Base-by-base conservation (phyloP, 2,797 vertebrate species). In the Cossypha polioptera region DNA sequence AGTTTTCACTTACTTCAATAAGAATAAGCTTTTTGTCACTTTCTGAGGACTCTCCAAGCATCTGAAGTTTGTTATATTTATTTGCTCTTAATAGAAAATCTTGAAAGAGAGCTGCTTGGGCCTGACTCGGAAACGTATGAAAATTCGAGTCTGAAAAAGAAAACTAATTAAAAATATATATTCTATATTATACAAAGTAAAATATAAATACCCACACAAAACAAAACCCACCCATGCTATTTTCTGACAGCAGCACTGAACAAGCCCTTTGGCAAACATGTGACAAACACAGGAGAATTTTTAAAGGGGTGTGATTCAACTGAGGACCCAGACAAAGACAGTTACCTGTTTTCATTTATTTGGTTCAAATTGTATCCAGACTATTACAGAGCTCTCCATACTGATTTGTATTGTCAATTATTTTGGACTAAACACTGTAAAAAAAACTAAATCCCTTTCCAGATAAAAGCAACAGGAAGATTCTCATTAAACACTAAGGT, bases 71-170 rank as follows among this genome's bases (percentile, higher is more conserved):
- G 95, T 96, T 98, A 96, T 99, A 99, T 72, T 99, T 99, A 97
- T 99, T 99, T 86, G 99, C 99, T 97, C 99, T 98, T 89, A 99
- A 97, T 1, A 99, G 97, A 97, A 99, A 99, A 83, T 99, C 99
- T 95, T 99, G 98, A 97, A 99, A 99, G 90, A 98, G 92, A 86
- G 91, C 66, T 43, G 98, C 86, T 97, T 99, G 99, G 77, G 98
- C 98, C 95, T 98, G 98, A 96, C 94, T 98, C 4, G 97, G 95
- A 80, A 98, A 98, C 18, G 86, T 53, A 47, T 97, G 98, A 82
- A 97, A 98, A 92, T 94, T 93, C 86, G 98, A 98, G 67, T 98
- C 99, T 99, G 95, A 90, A 97, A 94, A 57, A 81, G 88, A 98
- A 92, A 91, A 86, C 26, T 51, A 57, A 92, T 93, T 93, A 90